Evolutionary conservation across 2,888 invertebrate genomes (phyloP), one percentile per base, ranked within the genome.

Genomic region (Oxystoma pomonae): DNA sequence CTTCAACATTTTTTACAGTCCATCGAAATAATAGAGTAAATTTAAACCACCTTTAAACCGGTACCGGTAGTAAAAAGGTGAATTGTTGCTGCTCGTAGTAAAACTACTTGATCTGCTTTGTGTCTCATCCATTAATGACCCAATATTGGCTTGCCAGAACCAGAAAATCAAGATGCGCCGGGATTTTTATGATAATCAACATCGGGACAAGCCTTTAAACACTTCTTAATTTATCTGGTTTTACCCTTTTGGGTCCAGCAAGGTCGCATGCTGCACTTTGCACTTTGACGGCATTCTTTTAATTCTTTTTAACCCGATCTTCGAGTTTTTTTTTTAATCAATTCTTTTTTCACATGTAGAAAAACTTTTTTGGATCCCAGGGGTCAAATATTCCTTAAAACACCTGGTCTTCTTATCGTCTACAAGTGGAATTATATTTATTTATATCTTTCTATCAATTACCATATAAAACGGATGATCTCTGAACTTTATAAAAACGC

Each of bases 31-130:
- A 74, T 73, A 74, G 73, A 72, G 71, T 70, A 69, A 69, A 68
- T 71, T 67, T 68, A 35, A 35, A 35, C 35, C 35, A 19, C 53
- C 19, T 19, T 19, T 53, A 71, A 75, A 75, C 75, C 75, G 75
- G 75, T 74, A 75, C 70, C 69, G 69, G 73, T 74, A 72, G 72
- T 71, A 73, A 7, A 35, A 70, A 67, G 69, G 71, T 70, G 70
- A 70, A 70, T 71, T 69, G 68, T 64, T 63, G 35, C 35, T 67
- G 68, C 63, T 65, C 67, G 69, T 71, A 70, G 69, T 70, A 69
- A 64, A 64, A 65, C 65, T 66, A 66, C 64, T 63, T 35, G 35
- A 65, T 65, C 66, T 66, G 59, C 66, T 67, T 64, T 66, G 56
- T 56, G 55, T 16, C 21, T 17, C 61, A 61, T 20, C 55, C 50